phyloP scores from a whole-genome alignment of 2,797 vertebrate species.

The Atherinosoma microstoma region DNA sequence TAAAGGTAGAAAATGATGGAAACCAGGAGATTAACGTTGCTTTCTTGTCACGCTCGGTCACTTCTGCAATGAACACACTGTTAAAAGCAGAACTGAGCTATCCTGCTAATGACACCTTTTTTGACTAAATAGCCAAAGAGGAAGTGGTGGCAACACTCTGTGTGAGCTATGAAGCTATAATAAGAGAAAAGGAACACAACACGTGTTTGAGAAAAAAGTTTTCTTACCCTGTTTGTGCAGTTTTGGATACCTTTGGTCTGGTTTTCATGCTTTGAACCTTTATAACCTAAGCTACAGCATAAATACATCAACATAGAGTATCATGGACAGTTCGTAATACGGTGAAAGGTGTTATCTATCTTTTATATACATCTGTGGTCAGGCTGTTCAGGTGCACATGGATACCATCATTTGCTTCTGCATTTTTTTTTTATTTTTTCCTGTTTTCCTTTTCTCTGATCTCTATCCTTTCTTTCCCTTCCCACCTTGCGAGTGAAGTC shows the following conservation, averaged over 20 bases:
- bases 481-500: neutral
- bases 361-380: no score
- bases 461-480: neutral
- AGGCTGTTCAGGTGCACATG: neutral
- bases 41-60: neutral
- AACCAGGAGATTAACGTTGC: neutral
- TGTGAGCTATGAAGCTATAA: neutral
- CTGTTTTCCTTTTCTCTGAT: rapidly evolving
- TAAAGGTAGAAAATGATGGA: neutral
- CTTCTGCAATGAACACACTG: neutral
- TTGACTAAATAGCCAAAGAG: neutral
- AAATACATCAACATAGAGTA: neutral
- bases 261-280: neutral
- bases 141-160: neutral
- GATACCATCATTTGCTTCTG: neutral
- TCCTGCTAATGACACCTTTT: neutral
- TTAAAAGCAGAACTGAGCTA: slow-evolving; percentile 14
- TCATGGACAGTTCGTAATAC: neutral
- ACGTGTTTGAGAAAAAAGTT: neutral
- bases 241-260: neutral
- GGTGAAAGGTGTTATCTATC: neutral
- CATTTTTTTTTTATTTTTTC: neutral
- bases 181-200: neutral
- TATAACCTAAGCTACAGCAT: no score
- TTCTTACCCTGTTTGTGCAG: neutral